Evolutionary conservation across 2,113 vertebrate species (phyloP), one percentile per base, ranked within the genome.

Genomic region (Tringa solitaria): DNA sequence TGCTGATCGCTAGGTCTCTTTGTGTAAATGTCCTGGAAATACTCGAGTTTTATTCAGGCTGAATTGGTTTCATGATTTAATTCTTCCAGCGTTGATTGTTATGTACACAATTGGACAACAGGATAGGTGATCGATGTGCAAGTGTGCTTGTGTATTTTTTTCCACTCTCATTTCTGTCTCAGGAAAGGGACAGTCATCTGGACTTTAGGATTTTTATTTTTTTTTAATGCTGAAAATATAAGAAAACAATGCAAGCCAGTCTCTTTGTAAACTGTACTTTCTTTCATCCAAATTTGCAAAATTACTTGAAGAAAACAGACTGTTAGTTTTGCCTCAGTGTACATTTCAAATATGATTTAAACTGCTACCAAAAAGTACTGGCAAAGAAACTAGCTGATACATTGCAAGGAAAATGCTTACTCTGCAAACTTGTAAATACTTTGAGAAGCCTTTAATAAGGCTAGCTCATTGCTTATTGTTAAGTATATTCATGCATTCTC

Each of bases 31-130:
- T 84, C 32, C 33, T 87, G 37, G 23, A 91, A 89, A 39, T 39
- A 35, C 8, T 53, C 92, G 54, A 8, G n/a, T 79, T 90, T 85
- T 69, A 19, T 79, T 83, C 33, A n/a, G 9, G 23, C 12, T 41
- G 51, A 39, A 75, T 23, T 46, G 21, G 27, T 77, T 19, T 8
- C 7, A 10, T 76, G 4, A 1, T 48, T 68, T 64, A 79, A 24
- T 57, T 93, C 82, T 60, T 61, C 53, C 23, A 17, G 3, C 1
- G 0, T 24, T 70, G n/a, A 22, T 43, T 17, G 3, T 77, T 86
- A 13, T 0, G 4, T 76, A 51, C 4, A 1, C 23, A 22, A 2
- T 15, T 2, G 8, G 28, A 35, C 19, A 46, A 22, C 18, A 65
- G n/a, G 9, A 14, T 43, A 54, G 46, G 21, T 69, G 63, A 27